These are phyloP conservation scores for Apodemia mormo DNA, from an alignment of 2,888 invertebrate genomes.

Conservation along the genomic window DNA sequence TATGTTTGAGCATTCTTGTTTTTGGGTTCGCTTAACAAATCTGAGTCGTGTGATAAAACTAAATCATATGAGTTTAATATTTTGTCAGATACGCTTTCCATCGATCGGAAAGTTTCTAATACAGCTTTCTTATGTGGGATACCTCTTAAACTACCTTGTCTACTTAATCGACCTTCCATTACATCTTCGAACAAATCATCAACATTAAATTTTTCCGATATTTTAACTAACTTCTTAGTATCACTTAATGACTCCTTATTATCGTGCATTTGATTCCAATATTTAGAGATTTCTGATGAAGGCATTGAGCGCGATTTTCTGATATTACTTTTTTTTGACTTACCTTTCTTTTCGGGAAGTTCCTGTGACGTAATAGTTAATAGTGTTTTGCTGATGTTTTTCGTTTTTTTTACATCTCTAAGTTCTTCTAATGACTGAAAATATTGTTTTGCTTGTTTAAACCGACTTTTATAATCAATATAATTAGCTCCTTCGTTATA, in stretches of 20 bases:
- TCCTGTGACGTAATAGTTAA: conserved; percentile 48
- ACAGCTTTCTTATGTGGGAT: conserved; percentile 80
- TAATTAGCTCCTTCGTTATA: conserved; percentile 48
- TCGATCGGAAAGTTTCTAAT: conserved; percentile 74
- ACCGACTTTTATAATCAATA: conserved; percentile 70
- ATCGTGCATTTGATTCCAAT: conserved; percentile 63
- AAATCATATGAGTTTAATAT: conserved; percentile 69
- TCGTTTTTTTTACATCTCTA: conserved; percentile 53
- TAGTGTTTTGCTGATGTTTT: conserved; percentile 63
- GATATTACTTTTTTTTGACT: conserved; percentile 45
- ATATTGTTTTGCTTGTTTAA: conserved; percentile 72
- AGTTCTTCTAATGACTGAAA: conserved; percentile 76
- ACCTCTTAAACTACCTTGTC: conserved; percentile 76
- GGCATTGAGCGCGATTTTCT: conserved; percentile 71
- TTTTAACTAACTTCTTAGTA: conserved; percentile 63
- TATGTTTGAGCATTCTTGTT: conserved; percentile 69
- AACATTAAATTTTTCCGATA: conserved; percentile 77
- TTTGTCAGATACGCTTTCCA: conserved; percentile 68
- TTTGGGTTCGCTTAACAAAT: conserved; percentile 61
- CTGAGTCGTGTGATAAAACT: conserved; percentile 56
- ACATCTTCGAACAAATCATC: conserved; percentile 76
- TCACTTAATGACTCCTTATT: conserved; percentile 39
- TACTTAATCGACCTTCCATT: conserved; percentile 69
- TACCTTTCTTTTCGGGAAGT: conserved; percentile 57
- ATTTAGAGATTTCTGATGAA: conserved; percentile 69